Base-by-base conservation (phyloP, 35 echinoderm and acorn worm species). In the Ophioderma brevispina region DNA sequence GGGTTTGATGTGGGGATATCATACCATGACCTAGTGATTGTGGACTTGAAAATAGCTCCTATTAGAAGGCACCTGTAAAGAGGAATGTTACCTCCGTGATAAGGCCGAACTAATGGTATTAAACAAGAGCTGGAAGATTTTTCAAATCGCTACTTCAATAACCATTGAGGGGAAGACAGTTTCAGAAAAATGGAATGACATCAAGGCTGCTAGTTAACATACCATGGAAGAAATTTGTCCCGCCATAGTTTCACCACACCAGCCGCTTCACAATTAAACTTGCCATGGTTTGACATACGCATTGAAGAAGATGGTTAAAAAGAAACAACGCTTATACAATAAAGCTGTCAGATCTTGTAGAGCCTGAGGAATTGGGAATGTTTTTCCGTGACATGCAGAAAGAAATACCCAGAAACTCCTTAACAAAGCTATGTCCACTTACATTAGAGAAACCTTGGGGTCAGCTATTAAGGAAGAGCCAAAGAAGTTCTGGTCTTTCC, bases 401-500 rank as follows among this genome's bases (percentile, higher is more conserved):
- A 78, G 76, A 78, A 78, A 78, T 39, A 81, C 80, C n/a, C 80
- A 81, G 23, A 81, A 43, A 49, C 81, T 83, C 39, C 33, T 83
- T 0, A 43, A 43, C 33, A 56, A 83, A 5, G 49, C 5, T n/a
- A n/a, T n/a, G n/a, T n/a, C n/a, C n/a, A n/a, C n/a, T n/a, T n/a
- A n/a, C n/a, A n/a, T n/a, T n/a, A n/a, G n/a, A n/a, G n/a, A n/a
- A n/a, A n/a, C n/a, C n/a, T n/a, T n/a, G n/a, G n/a, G n/a, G n/a
- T n/a, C n/a, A n/a, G n/a, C n/a, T n/a, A n/a, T n/a, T n/a, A n/a
- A n/a, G n/a, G n/a, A n/a, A n/a, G n/a, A n/a, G 33, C 40, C 11
- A 33, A 35, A 35, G 36, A 33, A 35, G 38, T 80, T 80, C 33
- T 80, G 78, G 78, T 36, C 78, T 1, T 80, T 1, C 38, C 4